Base-by-base conservation (phyloP, 2,113 vertebrate genomes). In the Condylura cristata region DNA sequence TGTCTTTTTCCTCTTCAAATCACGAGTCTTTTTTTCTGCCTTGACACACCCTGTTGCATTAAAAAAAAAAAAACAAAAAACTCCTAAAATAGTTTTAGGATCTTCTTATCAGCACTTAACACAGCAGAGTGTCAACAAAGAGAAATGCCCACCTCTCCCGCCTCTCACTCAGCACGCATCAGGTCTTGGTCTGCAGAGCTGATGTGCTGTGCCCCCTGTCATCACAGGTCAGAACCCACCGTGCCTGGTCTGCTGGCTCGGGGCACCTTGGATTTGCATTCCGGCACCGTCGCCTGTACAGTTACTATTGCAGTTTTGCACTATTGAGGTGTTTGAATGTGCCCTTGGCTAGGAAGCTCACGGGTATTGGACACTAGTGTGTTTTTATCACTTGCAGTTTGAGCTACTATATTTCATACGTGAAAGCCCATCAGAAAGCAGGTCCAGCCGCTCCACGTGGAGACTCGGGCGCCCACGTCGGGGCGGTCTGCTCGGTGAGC, bases 61-160 rank as follows among this genome's bases (percentile, higher is more conserved):
- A 5, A 58, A 56, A 41, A 37, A 48, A 41, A 79, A 61, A 32
- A 10, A 70, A 30, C 61, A 79, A 61, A 32, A 10, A 70, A 30
- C 61, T 87, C 53, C 56, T 96, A 61, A 90, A 94, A 91, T 89
- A 92, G 34, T 86, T 96, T 92, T 26, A 68, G 56, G 80, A 95
- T 90, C 56, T 34, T 95, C 76, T 95, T 96, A 95, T 61, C 76
- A 93, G 61, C 41, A 75, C 7, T 51, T 58, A 93, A 94, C 94
- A 78, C 58, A 93, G 28, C 5, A 81, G 12, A 14, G 16, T 0
- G 11, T 92, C 94, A 41, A 0, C 16, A 37, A 51, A 80, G 66
- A 74, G 34, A 81, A 74, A 86, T 72, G 46, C 24, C 58, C n/a
- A 63, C 87, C 13, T n/a, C 53, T 32, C 14, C 66, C 30, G 24